Conservation (phyloP, 2,888 invertebrate genomes). For the Pocota personata region DNA sequence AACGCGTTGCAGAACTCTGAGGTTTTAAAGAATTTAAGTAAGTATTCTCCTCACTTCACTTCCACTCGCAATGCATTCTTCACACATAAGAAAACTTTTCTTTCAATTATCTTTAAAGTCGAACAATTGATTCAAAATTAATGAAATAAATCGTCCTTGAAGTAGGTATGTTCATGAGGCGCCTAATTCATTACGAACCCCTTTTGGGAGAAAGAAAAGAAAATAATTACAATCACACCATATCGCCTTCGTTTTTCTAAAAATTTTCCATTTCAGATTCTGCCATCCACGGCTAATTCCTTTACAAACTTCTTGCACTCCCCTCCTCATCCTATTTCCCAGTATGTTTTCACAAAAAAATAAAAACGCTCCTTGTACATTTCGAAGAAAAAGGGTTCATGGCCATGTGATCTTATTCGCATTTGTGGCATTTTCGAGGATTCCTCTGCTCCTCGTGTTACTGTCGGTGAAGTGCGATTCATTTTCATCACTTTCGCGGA, state of each 20-base stretch:
- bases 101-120: not conserved
- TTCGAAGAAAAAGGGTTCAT: conserved; percentile 56
- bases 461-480: conserved; percentile 69
- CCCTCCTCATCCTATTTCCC: not conserved
- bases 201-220: not conserved
- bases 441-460: conserved; percentile 15
- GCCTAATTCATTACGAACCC: conserved; percentile 27
- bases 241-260: conserved; percentile 2
- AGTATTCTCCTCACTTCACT: no score
- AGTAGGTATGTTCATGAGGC: conserved; percentile 25
- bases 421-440: conserved; percentile 51
- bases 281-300: not conserved
- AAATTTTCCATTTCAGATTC: conserved; percentile 8
- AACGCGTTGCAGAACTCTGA: no score
- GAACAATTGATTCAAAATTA: not conserved
- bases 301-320: not conserved
- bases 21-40: no score
- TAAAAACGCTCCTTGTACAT: not conserved
- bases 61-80: no score
- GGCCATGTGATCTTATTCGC: conserved; percentile 63
- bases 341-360: not conserved
- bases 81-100: no score
- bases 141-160: conserved; percentile 11
- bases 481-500: conserved; percentile 71
- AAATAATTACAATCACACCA: conserved; percentile 36